Evolutionary conservation across 2,888 invertebrate genomes (phyloP).

Genomic region (Scotopteryx bipunctaria): DNA sequence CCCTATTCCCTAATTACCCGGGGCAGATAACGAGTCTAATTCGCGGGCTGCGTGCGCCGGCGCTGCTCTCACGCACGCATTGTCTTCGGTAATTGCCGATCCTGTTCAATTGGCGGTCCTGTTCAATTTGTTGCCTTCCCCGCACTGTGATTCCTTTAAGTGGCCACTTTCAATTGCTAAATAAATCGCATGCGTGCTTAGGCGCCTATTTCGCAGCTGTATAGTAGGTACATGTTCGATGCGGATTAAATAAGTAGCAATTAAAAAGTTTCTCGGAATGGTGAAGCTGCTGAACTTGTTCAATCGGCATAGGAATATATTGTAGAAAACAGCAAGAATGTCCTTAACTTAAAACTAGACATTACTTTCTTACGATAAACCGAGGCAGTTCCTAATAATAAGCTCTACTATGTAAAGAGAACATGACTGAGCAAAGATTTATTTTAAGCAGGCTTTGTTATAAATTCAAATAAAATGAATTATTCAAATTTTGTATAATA

Average conservation of each 20-base stretch:
- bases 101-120: slow-evolving; percentile 81
- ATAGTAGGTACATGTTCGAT: slow-evolving; percentile 17
- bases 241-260: slow-evolving; percentile 23
- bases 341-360: not conserved
- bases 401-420: not conserved
- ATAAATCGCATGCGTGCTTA: slow-evolving; percentile 67
- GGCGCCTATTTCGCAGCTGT: slow-evolving; percentile 25
- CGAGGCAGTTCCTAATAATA: not conserved
- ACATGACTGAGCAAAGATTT: not conserved
- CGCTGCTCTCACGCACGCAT: slow-evolving; percentile 81
- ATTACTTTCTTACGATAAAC: not conserved
- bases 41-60: slow-evolving; percentile 78
- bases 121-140: slow-evolving; percentile 80
- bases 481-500: slow-evolving; percentile 21
- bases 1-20: slow-evolving; percentile 72
- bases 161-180: slow-evolving; percentile 79
- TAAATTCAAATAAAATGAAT: slow-evolving; percentile 6
- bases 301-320: not conserved
- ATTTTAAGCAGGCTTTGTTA: slow-evolving; percentile 2
- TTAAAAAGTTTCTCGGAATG: slow-evolving; percentile 23
- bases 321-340: not conserved
- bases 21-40: slow-evolving; percentile 79
- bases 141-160: slow-evolving; percentile 81
- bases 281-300: slow-evolving; percentile 10
- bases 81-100: slow-evolving; percentile 83